phyloP scores from a whole-genome alignment of 2,113 vertebrate genomes.

The Oryzias woworae region DNA sequence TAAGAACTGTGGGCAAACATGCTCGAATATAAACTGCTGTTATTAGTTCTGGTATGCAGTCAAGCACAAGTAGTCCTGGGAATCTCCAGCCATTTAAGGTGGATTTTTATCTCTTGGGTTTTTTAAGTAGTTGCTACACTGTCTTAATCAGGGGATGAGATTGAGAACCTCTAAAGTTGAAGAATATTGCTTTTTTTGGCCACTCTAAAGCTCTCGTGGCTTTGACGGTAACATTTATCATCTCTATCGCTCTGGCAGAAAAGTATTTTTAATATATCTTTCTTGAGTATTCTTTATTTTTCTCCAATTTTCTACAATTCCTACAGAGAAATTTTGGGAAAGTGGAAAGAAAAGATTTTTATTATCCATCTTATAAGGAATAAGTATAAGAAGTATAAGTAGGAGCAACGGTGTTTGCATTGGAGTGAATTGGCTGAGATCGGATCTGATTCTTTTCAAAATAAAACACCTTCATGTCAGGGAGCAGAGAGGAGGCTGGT shows the following conservation, averaged over 20 bases:
- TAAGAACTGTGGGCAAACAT: neutral
- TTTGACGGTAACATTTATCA: constrained; percentile 21
- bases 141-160: constrained; percentile 39
- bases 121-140: constrained; percentile 22
- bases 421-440: neutral
- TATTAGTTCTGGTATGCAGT: constrained; percentile 17
- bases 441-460: constrained; percentile 13
- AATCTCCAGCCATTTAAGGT: neutral
- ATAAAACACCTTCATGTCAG: constrained; percentile 40
- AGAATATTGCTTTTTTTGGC: constrained; percentile 48
- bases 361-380: too few relatives aligned
- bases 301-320: too few relatives aligned
- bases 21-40: neutral
- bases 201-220: constrained; percentile 15
- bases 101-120: constrained; percentile 17
- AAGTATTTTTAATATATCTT: constrained; percentile 5
- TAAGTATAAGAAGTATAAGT: too few relatives aligned
- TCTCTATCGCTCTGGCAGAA: constrained; percentile 6
- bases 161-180: constrained; percentile 17
- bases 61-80: constrained; percentile 7
- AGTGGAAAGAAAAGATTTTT: too few relatives aligned
- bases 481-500: constrained; percentile 38
- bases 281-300: too few relatives aligned
- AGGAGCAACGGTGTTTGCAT: too few relatives aligned
- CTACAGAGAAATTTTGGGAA: too few relatives aligned